phyloP scores from a whole-genome alignment of 2,888 invertebrate genomes.

The Pachymerium ferrugineum region DNA sequence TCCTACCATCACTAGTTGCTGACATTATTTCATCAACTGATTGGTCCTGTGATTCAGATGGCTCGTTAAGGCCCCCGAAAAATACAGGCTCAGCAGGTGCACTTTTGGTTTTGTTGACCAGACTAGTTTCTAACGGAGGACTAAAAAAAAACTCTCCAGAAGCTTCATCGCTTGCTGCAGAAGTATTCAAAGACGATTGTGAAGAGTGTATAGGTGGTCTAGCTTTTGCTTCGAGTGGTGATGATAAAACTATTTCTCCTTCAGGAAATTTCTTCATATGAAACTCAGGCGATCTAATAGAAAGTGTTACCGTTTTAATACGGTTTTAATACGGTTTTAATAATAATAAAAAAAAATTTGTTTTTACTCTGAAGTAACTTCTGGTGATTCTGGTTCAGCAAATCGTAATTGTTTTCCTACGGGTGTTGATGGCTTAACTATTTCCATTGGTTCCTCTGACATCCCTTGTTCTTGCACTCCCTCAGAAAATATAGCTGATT shows the following conservation, averaged over 20 bases:
- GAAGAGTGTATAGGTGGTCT: not conserved
- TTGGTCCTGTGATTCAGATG: not conserved
- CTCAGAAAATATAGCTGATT: not conserved
- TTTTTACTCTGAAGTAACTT: not conserved
- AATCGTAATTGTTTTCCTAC: not conserved
- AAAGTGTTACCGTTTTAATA: no score
- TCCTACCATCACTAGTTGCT: not conserved
- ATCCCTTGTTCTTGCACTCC: not conserved
- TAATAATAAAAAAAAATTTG: no score
- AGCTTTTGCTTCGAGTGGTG: not conserved
- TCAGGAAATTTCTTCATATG: no score
- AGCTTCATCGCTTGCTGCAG: not conserved
- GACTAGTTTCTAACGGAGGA: not conserved
- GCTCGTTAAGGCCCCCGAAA: no score
- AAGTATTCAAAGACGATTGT: not conserved
- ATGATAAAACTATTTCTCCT: not conserved
- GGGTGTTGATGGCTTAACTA: not conserved
- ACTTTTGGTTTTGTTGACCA: no score
- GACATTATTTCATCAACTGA: not conserved
- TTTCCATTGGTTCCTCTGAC: not conserved
- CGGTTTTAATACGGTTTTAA: no score
- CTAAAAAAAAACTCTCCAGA: not conserved
- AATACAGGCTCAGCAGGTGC: no score
- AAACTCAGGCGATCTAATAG: no score
- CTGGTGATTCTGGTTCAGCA: not conserved